Base-by-base conservation (phyloP, 1,140 invertebrate genomes). In the Bradynema listronoti region DNA sequence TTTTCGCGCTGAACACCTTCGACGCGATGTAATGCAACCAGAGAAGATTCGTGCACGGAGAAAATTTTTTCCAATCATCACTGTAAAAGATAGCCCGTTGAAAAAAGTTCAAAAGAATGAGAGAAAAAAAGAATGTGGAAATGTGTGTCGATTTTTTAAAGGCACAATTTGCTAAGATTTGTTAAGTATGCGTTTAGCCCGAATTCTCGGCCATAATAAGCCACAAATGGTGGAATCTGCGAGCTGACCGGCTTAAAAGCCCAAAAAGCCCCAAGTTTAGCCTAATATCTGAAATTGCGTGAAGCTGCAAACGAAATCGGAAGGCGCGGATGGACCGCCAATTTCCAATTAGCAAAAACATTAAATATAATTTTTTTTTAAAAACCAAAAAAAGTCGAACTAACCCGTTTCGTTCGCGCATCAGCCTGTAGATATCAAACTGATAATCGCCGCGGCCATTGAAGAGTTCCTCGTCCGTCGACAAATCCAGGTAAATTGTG, bases 381-480 rank as follows among this genome's bases (percentile, higher is more conserved):
- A n/a, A n/a, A n/a, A 22, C 45, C 19, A 7, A 47, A 47, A 47
- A 22, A 30, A n/a, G n/a, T 9, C n/a, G 27, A 82, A 34, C 78
- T 83, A 81, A 91, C 88, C 81, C 78, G 62, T 86, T 84, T 65
- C 83, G 81, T 46, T 85, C 80, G 61, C 83, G 73, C 81, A 82
- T 95, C 68, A 86, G 80, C 63, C 90, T 83, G 78, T 96, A 96
- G 54, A 95, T 85, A 45, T 92, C 87, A 81, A 91, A 95, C 80
- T 96, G 92, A 77, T 90, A 90, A 79, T 93, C 90, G 16, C 89
- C 90, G 83, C 71, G 6, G 60, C 78, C 75, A 36, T 76, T 58
- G 80, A 94, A 95, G 24, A 95, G 80, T 22, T 85, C 85, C 3
- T 86, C 85, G 81, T 94, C 91, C 24, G 80, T 73, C 11, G 85